Conservation (phyloP, 2,888 invertebrate species). For the Andrena haemorrhoa region DNA sequence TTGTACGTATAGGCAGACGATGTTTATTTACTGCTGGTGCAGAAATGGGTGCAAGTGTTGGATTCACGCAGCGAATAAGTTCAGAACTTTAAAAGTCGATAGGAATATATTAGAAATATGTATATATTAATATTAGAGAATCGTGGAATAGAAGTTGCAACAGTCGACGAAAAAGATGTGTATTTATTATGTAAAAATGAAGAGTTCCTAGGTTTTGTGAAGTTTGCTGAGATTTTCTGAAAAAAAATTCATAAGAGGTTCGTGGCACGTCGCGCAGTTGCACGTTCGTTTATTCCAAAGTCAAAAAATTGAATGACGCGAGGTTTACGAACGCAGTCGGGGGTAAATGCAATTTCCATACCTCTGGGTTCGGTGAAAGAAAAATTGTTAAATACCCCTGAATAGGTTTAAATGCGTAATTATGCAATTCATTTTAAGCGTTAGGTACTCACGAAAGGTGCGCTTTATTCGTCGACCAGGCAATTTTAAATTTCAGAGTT, state of each 20-base stretch:
- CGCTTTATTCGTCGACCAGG: background rate
- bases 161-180: no score
- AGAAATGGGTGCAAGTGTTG: no score
- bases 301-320: background rate
- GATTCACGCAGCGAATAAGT: no score
- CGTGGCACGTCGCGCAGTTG: background rate
- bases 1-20: no score
- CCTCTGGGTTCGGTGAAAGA: background rate
- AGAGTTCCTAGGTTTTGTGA: background rate
- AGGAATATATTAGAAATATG: no score
- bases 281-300: background rate
- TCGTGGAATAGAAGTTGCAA: no score
- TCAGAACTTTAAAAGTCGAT: no score
- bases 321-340: background rate
- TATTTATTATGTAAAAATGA: no score
- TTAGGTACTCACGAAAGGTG: background rate
- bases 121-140: no score
- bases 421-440: background rate
- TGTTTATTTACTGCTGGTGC: no score
- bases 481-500: background rate
- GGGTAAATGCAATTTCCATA: background rate
- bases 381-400: background rate
- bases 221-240: background rate
- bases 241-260: background rate
- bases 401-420: background rate